A percentile compares a stretch with the other conserved stretches of the same genome.
phyloP scores from a whole-genome alignment of 2,797 vertebrate genomes.

The Girardinus metallicus region DNA sequence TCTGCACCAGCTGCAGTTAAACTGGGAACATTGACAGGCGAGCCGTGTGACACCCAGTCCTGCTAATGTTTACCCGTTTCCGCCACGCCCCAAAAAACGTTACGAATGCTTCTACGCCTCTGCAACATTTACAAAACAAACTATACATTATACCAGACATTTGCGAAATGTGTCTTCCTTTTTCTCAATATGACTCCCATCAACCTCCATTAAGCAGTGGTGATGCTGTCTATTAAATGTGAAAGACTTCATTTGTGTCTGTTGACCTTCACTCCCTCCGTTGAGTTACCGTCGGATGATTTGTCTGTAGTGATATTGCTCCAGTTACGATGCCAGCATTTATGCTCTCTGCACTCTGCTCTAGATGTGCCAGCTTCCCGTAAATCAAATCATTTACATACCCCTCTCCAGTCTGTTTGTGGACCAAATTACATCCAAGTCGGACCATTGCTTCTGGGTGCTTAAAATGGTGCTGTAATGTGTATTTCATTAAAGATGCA shows the following conservation, averaged over 20 bases:
- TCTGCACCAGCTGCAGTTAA: background rate
- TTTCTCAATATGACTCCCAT: background rate
- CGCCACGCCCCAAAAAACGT: background rate
- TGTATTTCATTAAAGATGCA: background rate
- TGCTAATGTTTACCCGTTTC: background rate
- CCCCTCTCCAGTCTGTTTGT: background rate
- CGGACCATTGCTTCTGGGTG: background rate
- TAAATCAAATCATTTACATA: conserved; percentile 1
- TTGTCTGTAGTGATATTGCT: background rate
- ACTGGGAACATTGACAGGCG: background rate
- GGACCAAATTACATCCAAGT: background rate
- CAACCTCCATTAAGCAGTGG: background rate
- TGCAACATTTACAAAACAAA: background rate
- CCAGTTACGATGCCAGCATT: background rate
- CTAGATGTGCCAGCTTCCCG: background rate
- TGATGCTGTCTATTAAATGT: background rate
- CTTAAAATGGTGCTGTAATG: background rate
- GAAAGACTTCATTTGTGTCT: background rate
- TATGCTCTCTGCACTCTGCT: background rate
- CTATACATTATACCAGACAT: background rate
- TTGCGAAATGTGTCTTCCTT: background rate
- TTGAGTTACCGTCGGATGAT: background rate
- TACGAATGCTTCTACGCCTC: background rate
- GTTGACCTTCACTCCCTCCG: background rate
- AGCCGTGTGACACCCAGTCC: background rate